These are phyloP conservation scores for Proales similis DNA, from an alignment of 1,140 invertebrate species.

Conservation along the genomic window DNA sequence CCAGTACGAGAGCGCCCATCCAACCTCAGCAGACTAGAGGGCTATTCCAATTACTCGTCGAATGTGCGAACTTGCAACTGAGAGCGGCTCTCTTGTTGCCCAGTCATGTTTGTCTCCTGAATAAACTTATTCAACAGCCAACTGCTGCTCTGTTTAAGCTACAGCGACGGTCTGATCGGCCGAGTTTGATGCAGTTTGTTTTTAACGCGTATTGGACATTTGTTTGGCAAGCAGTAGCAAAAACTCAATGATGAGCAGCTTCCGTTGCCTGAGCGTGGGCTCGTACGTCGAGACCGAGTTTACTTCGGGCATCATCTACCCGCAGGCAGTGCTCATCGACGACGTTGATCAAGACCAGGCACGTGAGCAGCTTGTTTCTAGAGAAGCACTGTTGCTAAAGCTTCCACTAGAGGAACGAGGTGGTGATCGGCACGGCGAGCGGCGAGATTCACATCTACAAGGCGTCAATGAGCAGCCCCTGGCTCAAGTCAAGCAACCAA, in stretches of 20 bases:
- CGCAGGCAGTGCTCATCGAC: slow-evolving; percentile 12
- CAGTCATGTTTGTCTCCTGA: no score
- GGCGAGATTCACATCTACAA: slow-evolving; percentile 32
- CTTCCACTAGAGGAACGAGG: slow-evolving; percentile 16
- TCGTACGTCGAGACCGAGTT: slow-evolving; percentile 27
- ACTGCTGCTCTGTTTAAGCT: no score
- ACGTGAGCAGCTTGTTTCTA: neutral
- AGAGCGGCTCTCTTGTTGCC: no score
- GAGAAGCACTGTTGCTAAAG: neutral
- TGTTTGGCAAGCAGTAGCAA: no score
- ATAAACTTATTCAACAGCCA: no score
- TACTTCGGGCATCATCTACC: slow-evolving; percentile 20
- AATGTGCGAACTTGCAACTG: no score
- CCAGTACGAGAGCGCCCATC: slow-evolving; percentile 15
- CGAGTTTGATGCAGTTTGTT: no score
- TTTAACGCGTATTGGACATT: no score
- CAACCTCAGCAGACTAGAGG: no score
- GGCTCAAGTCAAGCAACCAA: slow-evolving; percentile 11
- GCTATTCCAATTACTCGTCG: no score
- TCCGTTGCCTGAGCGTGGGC: slow-evolving; percentile 22
- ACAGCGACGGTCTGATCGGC: no score
- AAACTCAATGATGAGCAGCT: slow-evolving; percentile 24
- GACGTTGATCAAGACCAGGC: slow-evolving; percentile 36
- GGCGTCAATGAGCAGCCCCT: slow-evolving; percentile 3
- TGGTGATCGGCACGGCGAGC: slow-evolving; percentile 28